phyloP scores from a whole-genome alignment of 2,797 vertebrate genomes.

The Pelochelys cantorii region DNA sequence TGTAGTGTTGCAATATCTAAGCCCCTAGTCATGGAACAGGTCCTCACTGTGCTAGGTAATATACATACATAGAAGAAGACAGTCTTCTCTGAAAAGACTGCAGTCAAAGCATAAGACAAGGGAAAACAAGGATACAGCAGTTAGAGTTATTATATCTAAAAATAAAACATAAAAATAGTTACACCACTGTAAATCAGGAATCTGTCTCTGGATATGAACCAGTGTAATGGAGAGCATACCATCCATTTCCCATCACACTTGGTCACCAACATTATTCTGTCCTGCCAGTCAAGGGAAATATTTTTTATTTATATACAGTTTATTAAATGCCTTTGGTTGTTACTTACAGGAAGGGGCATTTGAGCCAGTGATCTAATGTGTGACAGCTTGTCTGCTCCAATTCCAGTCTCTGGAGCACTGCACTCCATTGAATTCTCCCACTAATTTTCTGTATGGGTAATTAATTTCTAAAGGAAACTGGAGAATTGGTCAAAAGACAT shows the following conservation, averaged over 20 bases:
- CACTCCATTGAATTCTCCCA: neutral
- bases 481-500: neutral
- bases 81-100: neutral
- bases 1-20: neutral
- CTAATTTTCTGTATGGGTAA: neutral
- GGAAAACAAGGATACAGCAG: neutral
- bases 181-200: neutral
- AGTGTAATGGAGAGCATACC: neutral
- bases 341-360: slow-evolving; percentile 1
- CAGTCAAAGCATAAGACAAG: neutral
- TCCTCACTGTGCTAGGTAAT: neutral
- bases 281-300: neutral
- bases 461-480: neutral
- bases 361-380: neutral
- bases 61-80: neutral
- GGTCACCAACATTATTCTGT: neutral
- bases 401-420: neutral
- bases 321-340: neutral
- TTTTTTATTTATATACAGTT: neutral
- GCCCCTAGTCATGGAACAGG: neutral
- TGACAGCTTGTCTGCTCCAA: neutral
- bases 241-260: neutral
- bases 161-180: neutral
- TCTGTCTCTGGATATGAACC: neutral
- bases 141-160: neutral